Conservation (phyloP, 2,888 invertebrate species). For the Archips xylosteana region DNA sequence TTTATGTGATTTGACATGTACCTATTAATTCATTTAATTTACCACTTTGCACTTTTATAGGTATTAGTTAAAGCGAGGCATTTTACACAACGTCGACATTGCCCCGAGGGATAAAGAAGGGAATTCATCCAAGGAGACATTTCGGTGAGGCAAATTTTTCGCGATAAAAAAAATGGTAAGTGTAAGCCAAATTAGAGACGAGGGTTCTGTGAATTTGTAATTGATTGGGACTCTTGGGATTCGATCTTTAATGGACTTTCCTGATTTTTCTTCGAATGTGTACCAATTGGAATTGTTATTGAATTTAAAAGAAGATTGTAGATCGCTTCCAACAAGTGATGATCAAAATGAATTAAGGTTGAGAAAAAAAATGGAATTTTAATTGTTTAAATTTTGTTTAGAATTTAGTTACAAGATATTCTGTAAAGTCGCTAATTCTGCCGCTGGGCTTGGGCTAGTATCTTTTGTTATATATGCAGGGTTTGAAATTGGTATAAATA, state of each 20-base stretch:
- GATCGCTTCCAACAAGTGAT: constrained; percentile 6
- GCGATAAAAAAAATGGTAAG: constrained; percentile 3
- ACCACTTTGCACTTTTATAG: background rate
- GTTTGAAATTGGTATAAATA: no score
- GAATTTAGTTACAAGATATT: no score
- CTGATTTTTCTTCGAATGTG: constrained; percentile 15
- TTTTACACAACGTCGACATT: background rate
- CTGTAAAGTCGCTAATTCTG: no score
- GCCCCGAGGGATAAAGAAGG: background rate
- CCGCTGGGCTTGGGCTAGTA: no score
- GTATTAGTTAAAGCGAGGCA: background rate
- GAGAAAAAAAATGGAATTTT: no score
- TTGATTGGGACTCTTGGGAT: constrained; percentile 19
- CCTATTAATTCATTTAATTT: background rate
- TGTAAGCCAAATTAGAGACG: constrained; percentile 10
- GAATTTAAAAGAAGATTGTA: background rate
- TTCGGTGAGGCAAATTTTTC: constrained; percentile 2
- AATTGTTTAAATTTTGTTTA: no score
- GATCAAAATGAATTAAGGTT: background rate
- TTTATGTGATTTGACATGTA: no score
- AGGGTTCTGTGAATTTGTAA: constrained; percentile 16
- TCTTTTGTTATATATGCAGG: no score
- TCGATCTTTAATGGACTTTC: constrained; percentile 6
- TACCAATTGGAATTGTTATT: constrained; percentile 7
- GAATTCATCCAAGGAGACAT: constrained; percentile 1